Base-by-base conservation (phyloP, 1,140 invertebrate genomes). In the Steinernema feltiae region DNA sequence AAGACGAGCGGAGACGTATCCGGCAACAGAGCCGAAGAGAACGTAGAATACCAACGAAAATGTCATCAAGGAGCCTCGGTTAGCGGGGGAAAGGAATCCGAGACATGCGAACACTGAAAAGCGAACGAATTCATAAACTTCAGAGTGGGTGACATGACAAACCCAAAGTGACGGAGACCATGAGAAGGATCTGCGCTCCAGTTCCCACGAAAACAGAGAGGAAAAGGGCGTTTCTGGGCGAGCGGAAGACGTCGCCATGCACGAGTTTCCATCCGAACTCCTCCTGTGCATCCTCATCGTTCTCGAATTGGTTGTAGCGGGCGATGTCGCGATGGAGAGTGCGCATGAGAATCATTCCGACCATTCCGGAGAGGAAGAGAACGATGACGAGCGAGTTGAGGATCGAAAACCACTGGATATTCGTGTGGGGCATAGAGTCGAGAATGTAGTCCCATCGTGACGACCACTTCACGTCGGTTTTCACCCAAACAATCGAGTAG, bases 241-340 rank as follows among this genome's bases (percentile, higher is more conserved):
- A 94, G 32, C 94, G 88, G 87, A 97, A 97, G 0, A 96, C 93
- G 88, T 97, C 94, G 17, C 94, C 94, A 85, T 97, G 94, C 0
- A 97, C 94, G 48, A 99, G 88, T 88, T 99, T 99, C 97, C 97
- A 99, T 27, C 97, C 96, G 89, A 98, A 98, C 87, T 98, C 95
- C 88, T 99, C 97, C 89, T 97, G 91, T 15, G 95, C 95, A 89
- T 98, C 96, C 89, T 99, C 97, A 87, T 88, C 86, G 72, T 87
- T 88, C 78, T 90, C 90, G 73, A 92, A 91, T 88, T 92, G 95
- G 89, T 98, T 99, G 86, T 99, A 99, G 85, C 97, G 89, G 21
- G 95, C 95, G 84, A 99, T 98, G 88, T 99, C 97, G 88, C 97
- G 97, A 86, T 98, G 95, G 32, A 99, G 88, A 24, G 96, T 99